phyloP scores from a whole-genome alignment of 2,888 invertebrate species.

The Trachelus stipa region DNA sequence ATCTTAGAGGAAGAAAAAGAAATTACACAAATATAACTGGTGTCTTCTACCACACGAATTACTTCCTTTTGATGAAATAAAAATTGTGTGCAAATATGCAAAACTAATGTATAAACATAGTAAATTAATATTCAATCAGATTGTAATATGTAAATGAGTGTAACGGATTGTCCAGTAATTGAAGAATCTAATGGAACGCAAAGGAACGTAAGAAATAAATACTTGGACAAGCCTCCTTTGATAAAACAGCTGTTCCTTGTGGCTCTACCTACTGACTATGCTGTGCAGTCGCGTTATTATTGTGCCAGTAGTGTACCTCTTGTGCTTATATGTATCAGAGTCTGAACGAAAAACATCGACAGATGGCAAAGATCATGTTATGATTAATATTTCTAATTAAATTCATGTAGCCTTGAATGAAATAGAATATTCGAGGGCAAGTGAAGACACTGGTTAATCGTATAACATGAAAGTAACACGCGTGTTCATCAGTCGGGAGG shows the following conservation, averaged over 20 bases:
- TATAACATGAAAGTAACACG: conserved; percentile 28
- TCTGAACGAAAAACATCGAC: conserved; percentile 55
- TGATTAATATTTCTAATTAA: conserved; percentile 47
- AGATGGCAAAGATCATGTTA: conserved; percentile 61
- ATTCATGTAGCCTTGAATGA: conserved; percentile 33
- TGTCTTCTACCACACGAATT: background rate
- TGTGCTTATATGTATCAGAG: conserved; percentile 17
- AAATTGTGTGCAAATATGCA: background rate
- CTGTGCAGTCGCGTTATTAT: background rate
- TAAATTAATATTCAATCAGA: background rate
- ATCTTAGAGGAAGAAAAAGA: background rate
- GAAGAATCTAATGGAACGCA: background rate
- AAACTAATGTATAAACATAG: background rate
- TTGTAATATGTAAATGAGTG: background rate
- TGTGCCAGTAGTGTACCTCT: conserved; percentile 10
- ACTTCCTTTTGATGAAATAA: background rate
- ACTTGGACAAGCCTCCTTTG: conserved; percentile 7
- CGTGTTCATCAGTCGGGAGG: conserved; percentile 30
- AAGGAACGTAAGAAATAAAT: background rate
- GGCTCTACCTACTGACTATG: background rate
- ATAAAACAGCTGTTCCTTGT: conserved; percentile 2
- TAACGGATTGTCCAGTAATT: background rate
- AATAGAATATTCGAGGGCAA: conserved; percentile 29
- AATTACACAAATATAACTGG: background rate
- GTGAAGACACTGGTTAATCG: conserved; percentile 24